Conservation (phyloP, 1,140 invertebrate genomes). For the Drosophila arizonae region DNA sequence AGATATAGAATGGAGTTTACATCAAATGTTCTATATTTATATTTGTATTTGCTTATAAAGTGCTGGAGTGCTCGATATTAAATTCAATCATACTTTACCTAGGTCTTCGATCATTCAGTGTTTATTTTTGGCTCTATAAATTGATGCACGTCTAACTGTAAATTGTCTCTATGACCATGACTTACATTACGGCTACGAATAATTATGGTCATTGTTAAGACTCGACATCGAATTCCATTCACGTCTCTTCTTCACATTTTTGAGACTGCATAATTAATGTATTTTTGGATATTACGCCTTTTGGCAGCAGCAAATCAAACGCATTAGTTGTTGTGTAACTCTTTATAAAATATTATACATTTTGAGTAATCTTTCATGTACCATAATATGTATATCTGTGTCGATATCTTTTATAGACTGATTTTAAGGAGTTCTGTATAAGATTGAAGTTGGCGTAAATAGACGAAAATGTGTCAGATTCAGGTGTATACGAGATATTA, state of each 20-base stretch:
- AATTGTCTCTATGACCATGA: constrained; percentile 26
- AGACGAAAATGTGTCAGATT: too few species aligned
- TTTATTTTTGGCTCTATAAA: too few species aligned
- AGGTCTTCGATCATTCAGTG: too few species aligned
- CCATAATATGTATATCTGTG: too few species aligned
- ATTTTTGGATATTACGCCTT: constrained; percentile 6
- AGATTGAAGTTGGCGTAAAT: too few species aligned
- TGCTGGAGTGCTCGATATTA: background rate
- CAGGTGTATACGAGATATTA: too few species aligned
- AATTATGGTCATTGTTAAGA: constrained; percentile 35
- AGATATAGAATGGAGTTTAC: too few species aligned
- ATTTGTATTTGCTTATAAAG: background rate
- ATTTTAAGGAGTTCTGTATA: too few species aligned
- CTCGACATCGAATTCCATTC: constrained; percentile 14
- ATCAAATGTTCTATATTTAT: background rate
- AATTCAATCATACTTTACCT: background rate
- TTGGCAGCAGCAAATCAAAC: constrained; percentile 1
- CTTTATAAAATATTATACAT: background rate
- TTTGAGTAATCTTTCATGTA: too few species aligned
- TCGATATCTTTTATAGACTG: too few species aligned
- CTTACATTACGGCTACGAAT: constrained; percentile 32
- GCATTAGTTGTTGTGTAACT: background rate
- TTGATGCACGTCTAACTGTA: constrained; percentile 6
- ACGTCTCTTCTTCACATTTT: constrained; percentile 29
- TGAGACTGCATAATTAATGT: constrained; percentile 24